Evolutionary conservation across 1,140 invertebrate species (phyloP), one percentile per base, ranked within the genome.

Genomic region (Sarcophaga peregrina): DNA sequence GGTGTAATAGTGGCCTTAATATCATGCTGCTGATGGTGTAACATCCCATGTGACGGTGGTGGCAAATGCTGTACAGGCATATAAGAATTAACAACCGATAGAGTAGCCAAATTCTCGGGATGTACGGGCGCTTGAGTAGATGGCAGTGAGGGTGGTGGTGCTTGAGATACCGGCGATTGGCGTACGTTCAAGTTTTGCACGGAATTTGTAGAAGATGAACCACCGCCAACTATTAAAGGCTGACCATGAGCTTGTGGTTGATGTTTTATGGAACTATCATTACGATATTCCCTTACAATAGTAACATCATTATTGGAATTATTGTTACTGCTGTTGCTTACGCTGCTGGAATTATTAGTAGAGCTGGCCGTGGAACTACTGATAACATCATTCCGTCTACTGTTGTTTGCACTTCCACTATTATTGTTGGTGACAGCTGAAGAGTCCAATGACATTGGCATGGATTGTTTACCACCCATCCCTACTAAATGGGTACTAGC

Each of bases 1-100:
- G 93, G 93, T 10, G 94, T 94, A 83, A 94, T 95, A 37, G 93
- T 94, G 50, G 94, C 93, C 85, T 94, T 93, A 84, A 94, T 87
- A 73, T 87, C 85, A 80, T 87, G 84, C 72, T 85, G 86, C 75
- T 87, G 84, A 72, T 85, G 86, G 82, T 88, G 86, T 91, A 91
- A 83, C 46, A 91, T 83, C 83, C 84, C 86, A 82, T 90, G 85
- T 5, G 91, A 81, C 20, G 75, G 75, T 68, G 87, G 74, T 25
- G 84, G 84, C 62, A 85, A 83, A 75, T 86, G 84, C 17, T 86
- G 86, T 46, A 83, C 85, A 47, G 81, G 91, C 8, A 89, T 10
- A 84, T 91, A 90, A 0, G 92, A 90, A 84, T 91, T 92, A 13
- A 95, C 94, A 17, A 95, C 94, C 6, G 94, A 95, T 0, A 95